Evolutionary conservation across 2,113 vertebrate genomes (phyloP).

Genomic region (Labrus mixtus): DNA sequence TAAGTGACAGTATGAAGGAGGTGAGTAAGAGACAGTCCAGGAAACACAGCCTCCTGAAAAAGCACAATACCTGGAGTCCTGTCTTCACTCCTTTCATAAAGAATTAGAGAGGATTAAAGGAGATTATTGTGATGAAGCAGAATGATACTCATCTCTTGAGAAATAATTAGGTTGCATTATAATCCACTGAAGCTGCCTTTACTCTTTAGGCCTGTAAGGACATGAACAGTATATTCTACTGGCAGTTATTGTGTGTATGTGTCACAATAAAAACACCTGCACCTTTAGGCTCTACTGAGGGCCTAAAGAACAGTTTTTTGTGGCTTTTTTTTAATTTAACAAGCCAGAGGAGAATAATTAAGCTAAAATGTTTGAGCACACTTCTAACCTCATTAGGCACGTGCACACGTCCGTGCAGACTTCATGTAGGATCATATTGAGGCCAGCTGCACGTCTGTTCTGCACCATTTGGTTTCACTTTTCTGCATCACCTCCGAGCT

Average conservation of each 20-base stretch:
- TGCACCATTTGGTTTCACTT: conserved; percentile 49
- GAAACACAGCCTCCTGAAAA: not conserved
- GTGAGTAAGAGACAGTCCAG: not conserved
- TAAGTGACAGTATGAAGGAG: too few species aligned
- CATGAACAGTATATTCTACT: not conserved
- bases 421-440: not conserved
- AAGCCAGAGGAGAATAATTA: not conserved
- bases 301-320: too few species aligned
- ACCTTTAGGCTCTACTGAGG: too few species aligned
- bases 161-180: not conserved
- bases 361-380: not conserved
- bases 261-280: too few species aligned
- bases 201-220: not conserved
- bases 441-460: conserved; percentile 31
- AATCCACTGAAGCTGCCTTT: not conserved
- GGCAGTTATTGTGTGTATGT: not conserved
- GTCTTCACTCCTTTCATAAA: not conserved
- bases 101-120: conserved; percentile 3
- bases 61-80: not conserved
- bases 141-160: not conserved
- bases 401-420: not conserved
- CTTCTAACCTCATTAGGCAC: not conserved
- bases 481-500: conserved; percentile 47
- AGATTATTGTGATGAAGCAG: conserved; percentile 13
- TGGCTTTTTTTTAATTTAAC: too few species aligned